phyloP scores from a whole-genome alignment of 2,113 vertebrate genomes.

The Apodemus speciosus region DNA sequence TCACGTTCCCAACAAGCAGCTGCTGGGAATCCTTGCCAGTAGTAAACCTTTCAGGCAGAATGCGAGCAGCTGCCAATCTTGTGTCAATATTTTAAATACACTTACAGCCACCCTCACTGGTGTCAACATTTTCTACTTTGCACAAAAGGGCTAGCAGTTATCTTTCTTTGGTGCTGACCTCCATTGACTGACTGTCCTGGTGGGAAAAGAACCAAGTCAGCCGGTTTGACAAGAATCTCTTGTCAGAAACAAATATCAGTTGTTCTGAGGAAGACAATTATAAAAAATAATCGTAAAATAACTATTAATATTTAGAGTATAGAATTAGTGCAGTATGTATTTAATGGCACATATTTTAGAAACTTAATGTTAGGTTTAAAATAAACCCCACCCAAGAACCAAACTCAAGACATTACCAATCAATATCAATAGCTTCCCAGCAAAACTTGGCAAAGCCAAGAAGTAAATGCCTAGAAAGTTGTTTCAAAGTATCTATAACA shows the following conservation, averaged over 20 bases:
- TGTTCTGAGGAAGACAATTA: neutral
- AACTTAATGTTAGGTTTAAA: neutral
- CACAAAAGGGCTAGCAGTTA: constrained; percentile 20
- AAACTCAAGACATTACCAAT: neutral
- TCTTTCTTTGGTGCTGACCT: neutral
- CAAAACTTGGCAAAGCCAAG: neutral
- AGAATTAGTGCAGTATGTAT: neutral
- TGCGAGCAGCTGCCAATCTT: constrained; percentile 76
- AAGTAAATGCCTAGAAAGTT: neutral
- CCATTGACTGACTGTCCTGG: neutral
- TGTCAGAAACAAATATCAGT: neutral
- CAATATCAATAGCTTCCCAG: neutral
- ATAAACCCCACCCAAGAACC: neutral
- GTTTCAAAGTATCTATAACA: neutral
- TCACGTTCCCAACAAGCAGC: constrained; percentile 77
- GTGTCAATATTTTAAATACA: constrained; percentile 79
- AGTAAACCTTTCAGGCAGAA: constrained; percentile 75
- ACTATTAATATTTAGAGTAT: neutral
- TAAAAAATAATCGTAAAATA: neutral
- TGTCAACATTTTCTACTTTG: constrained; percentile 31
- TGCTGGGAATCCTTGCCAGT: constrained; percentile 73
- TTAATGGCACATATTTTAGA: neutral
- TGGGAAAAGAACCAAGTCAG: neutral
- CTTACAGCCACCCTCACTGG: constrained; percentile 54
- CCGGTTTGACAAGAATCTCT: neutral